A percentile compares a stretch with the other conserved stretches of the same genome.
Evolutionary conservation across 2,113 vertebrate genomes (phyloP).

Genomic region (Diadophis punctatus): DNA sequence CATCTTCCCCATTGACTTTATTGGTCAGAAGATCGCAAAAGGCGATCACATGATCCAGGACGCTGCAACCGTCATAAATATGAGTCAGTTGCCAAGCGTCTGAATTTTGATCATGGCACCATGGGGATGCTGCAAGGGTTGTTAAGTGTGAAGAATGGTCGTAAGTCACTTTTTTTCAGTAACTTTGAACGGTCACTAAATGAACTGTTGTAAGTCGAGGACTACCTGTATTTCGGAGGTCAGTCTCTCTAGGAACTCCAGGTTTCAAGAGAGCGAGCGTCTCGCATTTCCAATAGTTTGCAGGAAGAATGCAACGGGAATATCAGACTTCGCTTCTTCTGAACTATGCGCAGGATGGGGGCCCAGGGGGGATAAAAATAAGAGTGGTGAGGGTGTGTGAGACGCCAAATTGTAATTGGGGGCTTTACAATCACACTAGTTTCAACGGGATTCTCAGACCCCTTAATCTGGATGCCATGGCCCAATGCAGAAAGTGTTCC

Average conservation of each 20-base stretch:
- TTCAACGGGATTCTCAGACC: background rate
- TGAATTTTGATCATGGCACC: background rate
- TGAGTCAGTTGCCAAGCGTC: background rate
- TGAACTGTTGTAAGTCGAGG: background rate
- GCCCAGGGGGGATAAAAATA: background rate
- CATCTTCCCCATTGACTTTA: background rate
- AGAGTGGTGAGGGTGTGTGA: background rate
- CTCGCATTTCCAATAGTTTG: background rate
- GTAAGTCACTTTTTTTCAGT: background rate
- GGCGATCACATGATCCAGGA: background rate
- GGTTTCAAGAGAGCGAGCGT: background rate
- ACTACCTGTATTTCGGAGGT: background rate
- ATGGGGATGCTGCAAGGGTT: background rate
- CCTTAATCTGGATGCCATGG: background rate
- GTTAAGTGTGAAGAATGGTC: background rate
- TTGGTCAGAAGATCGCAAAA: background rate
- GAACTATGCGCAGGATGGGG: background rate
- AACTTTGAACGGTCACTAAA: background rate
- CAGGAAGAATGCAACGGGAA: background rate
- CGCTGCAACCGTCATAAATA: background rate
- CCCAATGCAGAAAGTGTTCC: background rate
- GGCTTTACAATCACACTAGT: background rate
- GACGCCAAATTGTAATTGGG: background rate
- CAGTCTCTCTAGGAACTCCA: background rate
- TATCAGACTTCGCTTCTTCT: background rate